Conservation (phyloP, 2,888 invertebrate genomes). For the Tricholauxania praeusta region DNA sequence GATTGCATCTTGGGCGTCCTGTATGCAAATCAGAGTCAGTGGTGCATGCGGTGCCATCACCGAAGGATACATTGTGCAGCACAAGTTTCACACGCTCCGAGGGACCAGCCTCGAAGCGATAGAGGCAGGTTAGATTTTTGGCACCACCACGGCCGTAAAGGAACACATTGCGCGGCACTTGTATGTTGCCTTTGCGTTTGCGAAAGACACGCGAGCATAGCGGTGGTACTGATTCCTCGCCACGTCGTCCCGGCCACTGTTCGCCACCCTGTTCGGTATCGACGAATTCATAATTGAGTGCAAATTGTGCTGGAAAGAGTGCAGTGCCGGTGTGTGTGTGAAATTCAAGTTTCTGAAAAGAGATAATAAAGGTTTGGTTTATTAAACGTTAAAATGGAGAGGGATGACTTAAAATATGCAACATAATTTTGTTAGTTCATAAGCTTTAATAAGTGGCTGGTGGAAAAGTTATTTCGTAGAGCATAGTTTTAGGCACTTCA, state of each 20-base stretch:
- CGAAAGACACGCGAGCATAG: slow-evolving; percentile 75
- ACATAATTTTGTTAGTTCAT: no score
- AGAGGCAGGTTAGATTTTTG: slow-evolving; percentile 80
- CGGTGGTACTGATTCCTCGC: slow-evolving; percentile 67
- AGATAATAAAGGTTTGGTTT: not conserved
- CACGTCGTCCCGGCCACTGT: slow-evolving; percentile 70
- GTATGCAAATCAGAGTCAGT: slow-evolving; percentile 81
- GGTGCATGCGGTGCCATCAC: slow-evolving; percentile 74
- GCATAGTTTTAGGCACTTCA: no score
- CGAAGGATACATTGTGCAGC: slow-evolving; percentile 80
- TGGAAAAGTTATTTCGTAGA: no score
- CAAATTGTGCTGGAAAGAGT: slow-evolving; percentile 80
- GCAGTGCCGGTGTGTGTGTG: slow-evolving; percentile 80
- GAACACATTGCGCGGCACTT: slow-evolving; percentile 80
- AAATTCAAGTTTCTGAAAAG: slow-evolving; percentile 71
- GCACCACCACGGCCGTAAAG: slow-evolving; percentile 88
- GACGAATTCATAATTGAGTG: slow-evolving; percentile 84
- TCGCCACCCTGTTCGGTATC: slow-evolving; percentile 83
- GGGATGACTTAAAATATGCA: no score
- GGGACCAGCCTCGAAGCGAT: slow-evolving; percentile 78
- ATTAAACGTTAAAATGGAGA: no score
- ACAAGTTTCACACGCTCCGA: slow-evolving; percentile 77
- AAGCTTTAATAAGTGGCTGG: no score
- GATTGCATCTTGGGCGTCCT: slow-evolving; percentile 74
- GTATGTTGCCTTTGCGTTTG: slow-evolving; percentile 75